phyloP scores from a whole-genome alignment of 2,888 invertebrate genomes.

The Seladonia tumulorum region DNA sequence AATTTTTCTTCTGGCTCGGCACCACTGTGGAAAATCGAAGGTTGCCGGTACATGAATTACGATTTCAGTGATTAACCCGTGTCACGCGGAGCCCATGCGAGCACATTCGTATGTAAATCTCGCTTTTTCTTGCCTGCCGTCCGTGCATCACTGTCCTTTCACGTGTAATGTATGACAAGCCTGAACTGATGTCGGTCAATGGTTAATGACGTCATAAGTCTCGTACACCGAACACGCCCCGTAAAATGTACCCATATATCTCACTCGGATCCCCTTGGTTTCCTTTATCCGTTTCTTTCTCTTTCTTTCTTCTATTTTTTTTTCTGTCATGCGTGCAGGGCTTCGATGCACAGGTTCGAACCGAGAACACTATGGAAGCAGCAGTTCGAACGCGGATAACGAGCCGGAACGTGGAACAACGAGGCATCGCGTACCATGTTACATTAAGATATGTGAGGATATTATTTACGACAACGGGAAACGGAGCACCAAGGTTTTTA shows the following conservation, averaged over 20 bases:
- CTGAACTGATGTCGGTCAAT: conserved; percentile 59
- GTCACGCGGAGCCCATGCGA: conserved; percentile 3
- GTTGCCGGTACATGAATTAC: conserved; percentile 25
- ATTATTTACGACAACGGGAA: conserved; percentile 10
- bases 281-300: conserved; percentile 37
- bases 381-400: not conserved
- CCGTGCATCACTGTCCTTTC: conserved; percentile 51
- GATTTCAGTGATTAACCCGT: conserved; percentile 29
- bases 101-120: conserved; percentile 23
- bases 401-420: conserved; percentile 5
- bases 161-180: conserved; percentile 50
- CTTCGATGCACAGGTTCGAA: not conserved
- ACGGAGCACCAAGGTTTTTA: not conserved
- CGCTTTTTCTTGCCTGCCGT: conserved; percentile 18
- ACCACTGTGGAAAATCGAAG: not conserved
- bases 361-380: not conserved
- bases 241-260: conserved; percentile 58
- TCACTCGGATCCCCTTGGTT: conserved; percentile 43
- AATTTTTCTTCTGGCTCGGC: not conserved
- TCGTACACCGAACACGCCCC: conserved; percentile 58
- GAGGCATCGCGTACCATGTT: not conserved
- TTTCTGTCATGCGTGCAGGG: not conserved
- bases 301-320: not conserved
- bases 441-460: not conserved
- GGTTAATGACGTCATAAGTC: conserved; percentile 67